Percentiles rank a stretch among this genome's conserved stretches.
phyloP scores from a whole-genome alignment of 2,888 invertebrate genomes.

The Thyatira batis region DNA sequence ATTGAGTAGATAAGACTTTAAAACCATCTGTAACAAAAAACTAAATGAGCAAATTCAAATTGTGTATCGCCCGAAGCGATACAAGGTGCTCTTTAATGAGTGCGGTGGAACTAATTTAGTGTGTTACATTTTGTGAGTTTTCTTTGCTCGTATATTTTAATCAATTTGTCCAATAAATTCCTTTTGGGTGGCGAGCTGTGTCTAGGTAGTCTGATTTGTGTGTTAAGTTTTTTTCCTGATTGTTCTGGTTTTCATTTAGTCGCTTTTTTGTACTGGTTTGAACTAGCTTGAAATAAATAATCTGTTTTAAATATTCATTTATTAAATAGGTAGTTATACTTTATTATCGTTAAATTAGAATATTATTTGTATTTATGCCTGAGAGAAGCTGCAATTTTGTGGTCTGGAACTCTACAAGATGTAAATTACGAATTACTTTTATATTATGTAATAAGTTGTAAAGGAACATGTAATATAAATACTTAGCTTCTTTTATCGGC shows the following conservation, averaged over 20 bases:
- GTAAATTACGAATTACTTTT: no score
- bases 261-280: neutral
- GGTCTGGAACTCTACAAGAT: no score
- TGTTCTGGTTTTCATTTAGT: neutral
- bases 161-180: constrained; percentile 44
- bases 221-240: constrained; percentile 4
- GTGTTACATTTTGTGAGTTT: constrained; percentile 39
- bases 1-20: constrained; percentile 18
- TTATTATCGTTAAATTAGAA: no score
- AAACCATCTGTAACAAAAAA: constrained; percentile 33
- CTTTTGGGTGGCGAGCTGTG: constrained; percentile 35
- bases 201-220: constrained; percentile 12
- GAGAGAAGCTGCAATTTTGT: no score
- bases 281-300: neutral
- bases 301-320: no score
- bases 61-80: constrained; percentile 46
- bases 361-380: no score
- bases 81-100: constrained; percentile 49
- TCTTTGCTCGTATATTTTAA: constrained; percentile 43
- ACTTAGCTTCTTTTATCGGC: no score
- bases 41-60: constrained; percentile 48
- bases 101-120: constrained; percentile 38
- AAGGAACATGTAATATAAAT: no score
- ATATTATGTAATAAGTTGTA: no score
- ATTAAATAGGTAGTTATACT: no score